Base-by-base conservation (phyloP, 2,113 vertebrate genomes). In the Australoheros scitulus region DNA sequence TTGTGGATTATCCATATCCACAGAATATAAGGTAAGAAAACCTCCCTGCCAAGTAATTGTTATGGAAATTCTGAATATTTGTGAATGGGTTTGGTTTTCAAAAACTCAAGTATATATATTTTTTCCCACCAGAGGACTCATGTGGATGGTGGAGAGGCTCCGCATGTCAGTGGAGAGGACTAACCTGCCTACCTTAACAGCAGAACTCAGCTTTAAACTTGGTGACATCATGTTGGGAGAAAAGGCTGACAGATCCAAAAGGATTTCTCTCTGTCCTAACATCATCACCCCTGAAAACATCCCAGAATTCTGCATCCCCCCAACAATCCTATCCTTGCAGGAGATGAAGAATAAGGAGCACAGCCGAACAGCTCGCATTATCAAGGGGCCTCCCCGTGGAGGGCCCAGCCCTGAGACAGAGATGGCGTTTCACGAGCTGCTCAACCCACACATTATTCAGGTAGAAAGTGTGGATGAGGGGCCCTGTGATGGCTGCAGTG, bases 391-490 rank as follows among this genome's bases (percentile, higher is more conserved):
- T 10, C 87, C 68, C 17, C 87, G 81, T 24, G 94, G 93, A 60
- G 90, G 86, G 59, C 50, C 43, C 1, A 86, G 68, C 52, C 91
- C 92, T 26, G 93, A 92, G 64, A 84, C 47, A 11, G 92, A 95
- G 52, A 72, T 78, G 15, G 18, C 59, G 1, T 50, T 50, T 10
- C 32, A 91, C 4, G 94, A 95, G 78, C 22, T 76, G 1, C 26
- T 86, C 36, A 93, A 85, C 80, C 79, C 94, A 0, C 97, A 97
- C 57, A 95, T 97, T 17, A 98, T 98, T 84, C 97, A 97, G 84
- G 96, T 97, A 82, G 97, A 98, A 87, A 97, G 95, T 11, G 97
- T 95, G 75, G 97, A 97, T 20, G 97, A 97, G 79, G 82, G 89
- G 1, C 86, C 92, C 7, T 92, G 58, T 15, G 94, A 94, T 4